These are phyloP conservation scores for Thalassoma bifasciatum DNA, from an alignment of 2,113 vertebrate genomes.

Conservation along the genomic window DNA sequence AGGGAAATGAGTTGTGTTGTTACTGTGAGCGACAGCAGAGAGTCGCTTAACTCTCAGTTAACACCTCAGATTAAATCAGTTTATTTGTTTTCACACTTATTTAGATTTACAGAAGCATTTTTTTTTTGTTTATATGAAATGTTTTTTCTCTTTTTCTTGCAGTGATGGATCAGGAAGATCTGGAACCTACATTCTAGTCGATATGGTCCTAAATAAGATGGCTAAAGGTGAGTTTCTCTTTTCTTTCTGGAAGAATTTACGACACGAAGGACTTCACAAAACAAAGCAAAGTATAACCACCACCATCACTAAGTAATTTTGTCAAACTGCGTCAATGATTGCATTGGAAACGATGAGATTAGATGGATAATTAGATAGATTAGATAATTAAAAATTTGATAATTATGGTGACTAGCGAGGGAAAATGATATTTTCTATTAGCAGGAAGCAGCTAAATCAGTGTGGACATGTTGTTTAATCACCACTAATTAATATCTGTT, in stretches of 20 bases:
- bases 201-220: conserved; percentile 99
- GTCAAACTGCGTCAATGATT: neutral
- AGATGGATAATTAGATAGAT: too few relatives aligned
- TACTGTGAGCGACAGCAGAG: neutral
- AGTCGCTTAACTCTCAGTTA: neutral
- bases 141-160: conserved; percentile 25
- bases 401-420: conserved; percentile 12
- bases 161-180: conserved; percentile 93
- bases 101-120: too few relatives aligned
- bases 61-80: neutral
- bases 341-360: conserved; percentile 15
- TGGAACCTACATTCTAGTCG: conserved; percentile 94
- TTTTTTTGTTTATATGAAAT: too few relatives aligned
- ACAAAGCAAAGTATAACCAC: neutral
- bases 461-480: conserved; percentile 6
- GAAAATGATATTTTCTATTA: conserved; percentile 25
- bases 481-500: conserved; percentile 1
- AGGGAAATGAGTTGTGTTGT: neutral
- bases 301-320: conserved; percentile 6
- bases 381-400: too few relatives aligned
- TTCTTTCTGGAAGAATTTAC: too few relatives aligned
- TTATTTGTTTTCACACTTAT: too few relatives aligned
- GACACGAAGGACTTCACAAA: too few relatives aligned
- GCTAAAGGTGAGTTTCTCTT: conserved; percentile 90
- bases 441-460: neutral